phyloP scores from a whole-genome alignment of 2,888 invertebrate species.

The Drosophila bunnanda region DNA sequence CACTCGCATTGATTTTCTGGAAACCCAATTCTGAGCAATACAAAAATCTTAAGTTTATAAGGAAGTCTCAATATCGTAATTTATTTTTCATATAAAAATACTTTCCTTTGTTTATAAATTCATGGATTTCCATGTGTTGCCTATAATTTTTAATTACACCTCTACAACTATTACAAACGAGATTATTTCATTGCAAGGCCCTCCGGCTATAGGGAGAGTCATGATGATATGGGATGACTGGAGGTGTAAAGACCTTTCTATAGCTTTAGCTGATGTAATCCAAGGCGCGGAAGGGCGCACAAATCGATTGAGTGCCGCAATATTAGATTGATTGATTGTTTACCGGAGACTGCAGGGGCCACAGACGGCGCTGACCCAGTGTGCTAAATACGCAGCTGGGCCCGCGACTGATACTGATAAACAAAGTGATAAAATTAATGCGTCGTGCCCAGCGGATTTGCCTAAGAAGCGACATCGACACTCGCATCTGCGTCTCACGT shows the following conservation, averaged over 20 bases:
- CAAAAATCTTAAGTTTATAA: too few species aligned
- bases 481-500: slow-evolving; percentile 64
- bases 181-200: slow-evolving; percentile 27
- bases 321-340: slow-evolving; percentile 56
- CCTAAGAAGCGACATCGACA: slow-evolving; percentile 46
- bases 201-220: slow-evolving; percentile 6
- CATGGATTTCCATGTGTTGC: neutral
- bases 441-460: slow-evolving; percentile 49
- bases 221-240: slow-evolving; percentile 7
- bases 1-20: too few species aligned
- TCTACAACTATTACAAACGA: neutral
- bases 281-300: slow-evolving; percentile 19
- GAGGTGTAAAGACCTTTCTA: slow-evolving; percentile 11
- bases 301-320: slow-evolving; percentile 36
- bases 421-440: slow-evolving; percentile 72
- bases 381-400: slow-evolving; percentile 21
- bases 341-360: slow-evolving; percentile 15
- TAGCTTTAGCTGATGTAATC: slow-evolving; percentile 38
- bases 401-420: slow-evolving; percentile 50
- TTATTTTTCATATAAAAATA: neutral
- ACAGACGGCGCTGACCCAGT: slow-evolving; percentile 52
- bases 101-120: neutral
- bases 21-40: too few species aligned
- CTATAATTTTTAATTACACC: slow-evolving; percentile 10
- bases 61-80: neutral